Evolutionary conservation across 1,140 invertebrate species (phyloP).

Genomic region (Leptinotarsa defecta): DNA sequence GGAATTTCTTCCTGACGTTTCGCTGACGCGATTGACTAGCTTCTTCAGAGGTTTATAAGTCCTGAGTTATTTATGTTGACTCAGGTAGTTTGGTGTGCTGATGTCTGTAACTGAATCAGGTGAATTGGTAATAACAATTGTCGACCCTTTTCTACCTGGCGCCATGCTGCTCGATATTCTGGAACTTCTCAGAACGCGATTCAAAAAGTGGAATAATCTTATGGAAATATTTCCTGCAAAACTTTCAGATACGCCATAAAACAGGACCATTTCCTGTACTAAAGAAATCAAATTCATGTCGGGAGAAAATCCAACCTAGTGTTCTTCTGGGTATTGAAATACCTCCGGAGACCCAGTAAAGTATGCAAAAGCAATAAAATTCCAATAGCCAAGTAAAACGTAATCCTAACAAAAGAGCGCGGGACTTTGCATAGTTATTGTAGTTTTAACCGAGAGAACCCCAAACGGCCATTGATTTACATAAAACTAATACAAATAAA

Average conservation of each 20-base stretch:
- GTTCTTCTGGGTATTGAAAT: conserved; percentile 12
- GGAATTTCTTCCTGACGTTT: no score
- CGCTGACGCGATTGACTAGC: no score
- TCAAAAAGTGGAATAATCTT: no score
- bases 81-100: no score
- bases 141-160: no score
- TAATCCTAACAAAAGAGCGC: conserved; percentile 15
- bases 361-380: conserved; percentile 25
- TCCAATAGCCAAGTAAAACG: conserved; percentile 25
- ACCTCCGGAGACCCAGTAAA: conserved; percentile 15
- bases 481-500: conserved; percentile 24
- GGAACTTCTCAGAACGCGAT: no score
- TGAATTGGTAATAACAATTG: no score
- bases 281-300: neutral
- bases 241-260: neutral
- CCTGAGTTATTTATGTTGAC: no score
- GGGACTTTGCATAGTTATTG: conserved; percentile 23
- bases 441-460: conserved; percentile 6
- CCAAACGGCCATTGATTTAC: conserved; percentile 23
- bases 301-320: neutral
- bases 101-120: no score
- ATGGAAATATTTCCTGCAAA: neutral
- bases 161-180: no score
- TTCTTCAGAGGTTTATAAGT: no score
- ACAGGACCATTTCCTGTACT: neutral